Evolutionary conservation across 2,113 vertebrate species (phyloP).

Genomic region (Lepidothrix coronata): DNA sequence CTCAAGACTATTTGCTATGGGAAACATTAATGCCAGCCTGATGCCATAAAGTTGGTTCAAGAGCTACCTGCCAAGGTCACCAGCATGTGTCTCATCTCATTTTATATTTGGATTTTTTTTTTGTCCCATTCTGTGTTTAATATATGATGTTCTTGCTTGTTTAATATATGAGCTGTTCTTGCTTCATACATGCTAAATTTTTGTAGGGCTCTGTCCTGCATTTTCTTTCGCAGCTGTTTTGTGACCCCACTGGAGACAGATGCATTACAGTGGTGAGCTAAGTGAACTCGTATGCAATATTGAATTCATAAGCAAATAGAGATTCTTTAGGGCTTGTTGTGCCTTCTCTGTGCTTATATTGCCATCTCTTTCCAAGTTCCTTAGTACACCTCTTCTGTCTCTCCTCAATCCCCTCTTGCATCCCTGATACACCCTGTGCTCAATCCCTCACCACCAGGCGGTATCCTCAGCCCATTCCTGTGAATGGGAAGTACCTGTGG

Average conservation of each 20-base stretch:
- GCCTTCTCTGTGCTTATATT: neutral
- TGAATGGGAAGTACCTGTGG: neutral
- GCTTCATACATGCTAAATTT: neutral
- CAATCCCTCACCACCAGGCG: neutral
- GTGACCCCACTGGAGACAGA: neutral
- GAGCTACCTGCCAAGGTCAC: neutral
- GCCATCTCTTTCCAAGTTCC: neutral
- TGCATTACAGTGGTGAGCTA: neutral
- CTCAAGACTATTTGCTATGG: neutral
- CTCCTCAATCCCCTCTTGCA: neutral
- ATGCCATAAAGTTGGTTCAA: neutral
- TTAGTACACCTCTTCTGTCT: neutral
- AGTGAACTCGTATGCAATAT: neutral
- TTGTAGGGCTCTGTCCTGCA: neutral
- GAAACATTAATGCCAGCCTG: neutral
- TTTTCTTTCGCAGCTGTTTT: neutral
- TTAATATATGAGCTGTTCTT: neutral
- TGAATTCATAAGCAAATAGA: neutral
- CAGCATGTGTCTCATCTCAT: neutral
- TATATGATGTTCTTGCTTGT: neutral
- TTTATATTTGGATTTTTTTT: neutral
- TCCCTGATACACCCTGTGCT: accelerated
- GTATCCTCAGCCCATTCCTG: neutral
- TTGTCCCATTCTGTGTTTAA: neutral
- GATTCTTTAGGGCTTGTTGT: neutral